Evolutionary conservation across 2,113 vertebrate species (phyloP).

Genomic region (Orycteropus afer): DNA sequence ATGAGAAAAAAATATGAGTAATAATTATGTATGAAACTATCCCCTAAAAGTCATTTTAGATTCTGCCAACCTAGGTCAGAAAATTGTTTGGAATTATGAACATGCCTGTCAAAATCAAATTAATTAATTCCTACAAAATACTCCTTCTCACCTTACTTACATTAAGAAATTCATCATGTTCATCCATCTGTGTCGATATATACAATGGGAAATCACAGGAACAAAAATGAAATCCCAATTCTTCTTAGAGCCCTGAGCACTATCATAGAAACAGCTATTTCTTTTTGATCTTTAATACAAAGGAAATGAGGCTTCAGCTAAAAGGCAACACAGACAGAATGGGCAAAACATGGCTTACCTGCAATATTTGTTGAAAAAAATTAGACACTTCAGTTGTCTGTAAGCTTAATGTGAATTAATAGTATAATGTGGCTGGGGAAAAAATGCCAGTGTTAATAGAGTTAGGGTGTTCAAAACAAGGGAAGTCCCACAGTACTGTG

Average conservation of each 20-base stretch:
- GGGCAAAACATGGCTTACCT: neutral
- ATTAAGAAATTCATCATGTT: neutral
- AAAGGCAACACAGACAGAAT: conserved; percentile 22
- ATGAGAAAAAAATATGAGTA: neutral
- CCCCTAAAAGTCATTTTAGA: neutral
- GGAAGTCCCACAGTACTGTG: neutral
- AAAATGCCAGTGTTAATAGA: neutral
- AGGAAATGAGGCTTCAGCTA: neutral
- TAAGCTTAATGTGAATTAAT: conserved; percentile 5
- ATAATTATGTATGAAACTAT: neutral
- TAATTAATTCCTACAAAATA: neutral
- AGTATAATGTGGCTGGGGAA: neutral
- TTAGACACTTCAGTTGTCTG: neutral
- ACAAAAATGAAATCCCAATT: conserved; percentile 3
- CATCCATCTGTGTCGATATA: neutral
- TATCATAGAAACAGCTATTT: conserved; percentile 18
- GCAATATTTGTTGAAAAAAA: neutral
- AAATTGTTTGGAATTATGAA: conserved; percentile 20
- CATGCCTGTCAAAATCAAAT: neutral
- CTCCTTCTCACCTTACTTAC: neutral
- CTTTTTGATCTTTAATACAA: conserved; percentile 39
- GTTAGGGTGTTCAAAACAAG: neutral
- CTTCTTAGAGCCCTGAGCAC: neutral
- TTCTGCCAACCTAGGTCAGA: neutral
- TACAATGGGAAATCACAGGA: neutral